Evolutionary conservation across 2,888 invertebrate species (phyloP).

Genomic region (Eupeodes latifasciatus): DNA sequence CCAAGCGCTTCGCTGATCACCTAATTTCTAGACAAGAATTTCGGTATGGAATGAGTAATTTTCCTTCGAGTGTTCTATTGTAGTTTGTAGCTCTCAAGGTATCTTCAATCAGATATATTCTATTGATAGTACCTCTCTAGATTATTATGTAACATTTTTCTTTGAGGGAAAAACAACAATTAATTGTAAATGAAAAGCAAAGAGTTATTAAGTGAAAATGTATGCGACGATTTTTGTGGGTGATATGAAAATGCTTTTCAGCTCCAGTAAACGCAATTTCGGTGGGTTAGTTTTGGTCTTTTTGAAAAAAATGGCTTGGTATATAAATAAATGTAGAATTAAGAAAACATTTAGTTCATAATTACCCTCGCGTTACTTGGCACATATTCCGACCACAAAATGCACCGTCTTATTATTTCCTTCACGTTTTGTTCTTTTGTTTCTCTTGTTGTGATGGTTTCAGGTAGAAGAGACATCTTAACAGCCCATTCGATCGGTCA

Average conservation of each 20-base stretch:
- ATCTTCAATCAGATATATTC: background rate
- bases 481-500: slow-evolving; percentile 78
- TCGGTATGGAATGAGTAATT: background rate
- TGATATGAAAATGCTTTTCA: slow-evolving; percentile 52
- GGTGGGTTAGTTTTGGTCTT: slow-evolving; percentile 36
- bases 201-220: slow-evolving; percentile 12
- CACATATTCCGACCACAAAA: slow-evolving; percentile 19
- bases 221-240: slow-evolving; percentile 27
- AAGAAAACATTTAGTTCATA: slow-evolving; percentile 56
- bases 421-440: slow-evolving; percentile 8
- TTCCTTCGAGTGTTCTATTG: background rate
- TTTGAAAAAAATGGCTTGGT: background rate
- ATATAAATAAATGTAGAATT: slow-evolving; percentile 55
- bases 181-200: background rate
- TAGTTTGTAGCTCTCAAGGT: background rate
- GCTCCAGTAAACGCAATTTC: slow-evolving; percentile 68
- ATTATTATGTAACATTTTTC: background rate
- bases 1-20: slow-evolving; percentile 27
- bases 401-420: slow-evolving; percentile 22
- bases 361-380: slow-evolving; percentile 10
- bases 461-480: slow-evolving; percentile 46
- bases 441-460: slow-evolving; percentile 5
- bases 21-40: background rate
- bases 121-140: background rate
- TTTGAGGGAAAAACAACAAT: background rate